Evolutionary conservation across 2,113 vertebrate species (phyloP), one percentile per base, ranked within the genome.

Genomic region (Heteronetta atricapilla): DNA sequence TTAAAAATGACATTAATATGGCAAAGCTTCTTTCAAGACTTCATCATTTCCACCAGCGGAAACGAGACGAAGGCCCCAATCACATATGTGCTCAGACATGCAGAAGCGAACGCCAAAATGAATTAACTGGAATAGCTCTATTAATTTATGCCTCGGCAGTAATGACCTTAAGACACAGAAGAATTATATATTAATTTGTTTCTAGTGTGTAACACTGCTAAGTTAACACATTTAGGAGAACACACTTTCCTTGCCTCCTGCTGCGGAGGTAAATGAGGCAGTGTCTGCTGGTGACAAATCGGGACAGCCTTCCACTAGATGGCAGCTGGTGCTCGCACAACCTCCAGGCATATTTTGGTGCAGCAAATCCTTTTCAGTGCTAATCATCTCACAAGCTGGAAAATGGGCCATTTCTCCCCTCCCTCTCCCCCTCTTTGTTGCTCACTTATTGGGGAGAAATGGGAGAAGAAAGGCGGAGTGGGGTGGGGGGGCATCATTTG

Each of bases 101-200:
- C 95, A 96, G 96, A 96, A 97, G 96, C 94, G 92, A 96, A 97
- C 10, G 93, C 96, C 95, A 95, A 89, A 96, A 96, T 90, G 94
- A 96, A 95, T 98, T 94, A 97, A 91, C 91, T 81, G 87, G 94
- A 96, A 97, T 96, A 95, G 97, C 96, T 97, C 96, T 97, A 97
- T 98, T 97, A 98, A 98, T 97, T 97, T 97, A 97, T 97, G 95
- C 94, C 93, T 95, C n/a, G 63, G 95, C 96, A 97, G 93, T 97
- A 97, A 98, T 96, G 97, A 98, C 98, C 97, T 97, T 96, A 97
- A 97, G 97, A 96, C 94, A 95, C 95, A 95, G 94, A 98, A 97
- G 97, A 97, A 97, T 97, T 96, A 96, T 97, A 97, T 98, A 97
- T 97, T 96, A 96, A 97, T 98, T 97, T 97, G 97, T 98, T 97